Percentiles rank a stretch among this genome's conserved stretches.
phyloP scores from a whole-genome alignment of 2,797 vertebrate genomes.

The Acrossocheilus fasciatus region DNA sequence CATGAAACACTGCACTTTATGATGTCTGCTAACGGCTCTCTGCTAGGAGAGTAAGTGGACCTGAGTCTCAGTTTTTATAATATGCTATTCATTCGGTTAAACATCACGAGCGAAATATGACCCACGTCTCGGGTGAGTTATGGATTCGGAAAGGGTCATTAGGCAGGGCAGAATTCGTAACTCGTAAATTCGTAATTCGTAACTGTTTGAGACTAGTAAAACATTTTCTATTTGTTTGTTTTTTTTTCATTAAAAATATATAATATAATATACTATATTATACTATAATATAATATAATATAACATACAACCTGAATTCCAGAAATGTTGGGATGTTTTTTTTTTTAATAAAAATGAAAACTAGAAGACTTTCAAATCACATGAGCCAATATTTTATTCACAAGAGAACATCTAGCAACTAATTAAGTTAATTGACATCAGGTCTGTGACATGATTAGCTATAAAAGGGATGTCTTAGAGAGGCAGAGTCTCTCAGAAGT shows the following conservation, averaged over 20 bases:
- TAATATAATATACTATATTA: background rate
- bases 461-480: too few relatives aligned
- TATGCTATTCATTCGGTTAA: conserved; percentile 32
- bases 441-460: too few relatives aligned
- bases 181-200: too few relatives aligned
- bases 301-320: too few relatives aligned
- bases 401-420: too few relatives aligned
- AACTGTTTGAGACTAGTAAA: background rate
- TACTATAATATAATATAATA: too few relatives aligned
- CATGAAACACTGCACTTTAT: conserved; percentile 43
- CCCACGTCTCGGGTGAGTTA: conserved; percentile 3
- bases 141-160: conserved; percentile 31
- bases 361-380: too few relatives aligned
- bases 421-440: too few relatives aligned
- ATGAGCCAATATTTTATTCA: too few relatives aligned
- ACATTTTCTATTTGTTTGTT: background rate
- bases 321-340: too few relatives aligned
- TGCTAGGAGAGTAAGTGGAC: conserved; percentile 9
- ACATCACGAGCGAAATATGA: conserved; percentile 14
- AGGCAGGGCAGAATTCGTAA: background rate
- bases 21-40: conserved; percentile 24
- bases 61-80: conserved; percentile 22
- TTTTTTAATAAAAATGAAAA: too few relatives aligned
- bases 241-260: background rate
- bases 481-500: too few relatives aligned